phyloP scores from a whole-genome alignment of 2,113 vertebrate species.

The Zingel zingel region DNA sequence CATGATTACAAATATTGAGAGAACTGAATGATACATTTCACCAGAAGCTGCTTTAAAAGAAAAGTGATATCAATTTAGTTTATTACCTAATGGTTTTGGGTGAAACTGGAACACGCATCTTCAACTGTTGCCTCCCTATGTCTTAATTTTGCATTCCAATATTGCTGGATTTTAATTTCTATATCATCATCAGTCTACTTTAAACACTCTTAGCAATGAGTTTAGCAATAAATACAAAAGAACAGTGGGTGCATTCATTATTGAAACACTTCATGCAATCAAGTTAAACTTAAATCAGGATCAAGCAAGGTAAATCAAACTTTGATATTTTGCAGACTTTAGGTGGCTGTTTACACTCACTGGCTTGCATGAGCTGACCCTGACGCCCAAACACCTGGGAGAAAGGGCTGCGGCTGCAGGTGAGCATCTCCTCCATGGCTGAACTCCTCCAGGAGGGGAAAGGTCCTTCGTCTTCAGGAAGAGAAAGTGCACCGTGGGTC shows the following conservation, averaged over 20 bases:
- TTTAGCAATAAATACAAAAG: not conserved
- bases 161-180: not conserved
- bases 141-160: constrained; percentile 7
- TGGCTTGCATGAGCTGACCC: constrained; percentile 88
- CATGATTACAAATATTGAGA: constrained; percentile 22
- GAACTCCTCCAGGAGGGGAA: constrained; percentile 22
- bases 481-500: constrained; percentile 56
- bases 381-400: constrained; percentile 88
- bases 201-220: not conserved
- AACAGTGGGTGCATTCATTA: not conserved
- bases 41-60: not conserved
- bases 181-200: not conserved
- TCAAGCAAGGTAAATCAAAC: constrained; percentile 6
- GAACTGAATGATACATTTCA: constrained; percentile 30
- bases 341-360: constrained; percentile 74
- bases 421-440: constrained; percentile 85
- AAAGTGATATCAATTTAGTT: not conserved
- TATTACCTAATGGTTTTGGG: not conserved
- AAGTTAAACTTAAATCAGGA: constrained; percentile 6
- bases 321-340: constrained; percentile 22
- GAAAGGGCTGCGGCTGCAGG: constrained; percentile 84
- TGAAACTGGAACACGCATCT: constrained; percentile 33
- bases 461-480: constrained; percentile 37
- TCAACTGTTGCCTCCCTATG: constrained; percentile 18
- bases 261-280: constrained; percentile 19